Conservation (phyloP, 2,797 vertebrate species). For the Acanthurus tractus region DNA sequence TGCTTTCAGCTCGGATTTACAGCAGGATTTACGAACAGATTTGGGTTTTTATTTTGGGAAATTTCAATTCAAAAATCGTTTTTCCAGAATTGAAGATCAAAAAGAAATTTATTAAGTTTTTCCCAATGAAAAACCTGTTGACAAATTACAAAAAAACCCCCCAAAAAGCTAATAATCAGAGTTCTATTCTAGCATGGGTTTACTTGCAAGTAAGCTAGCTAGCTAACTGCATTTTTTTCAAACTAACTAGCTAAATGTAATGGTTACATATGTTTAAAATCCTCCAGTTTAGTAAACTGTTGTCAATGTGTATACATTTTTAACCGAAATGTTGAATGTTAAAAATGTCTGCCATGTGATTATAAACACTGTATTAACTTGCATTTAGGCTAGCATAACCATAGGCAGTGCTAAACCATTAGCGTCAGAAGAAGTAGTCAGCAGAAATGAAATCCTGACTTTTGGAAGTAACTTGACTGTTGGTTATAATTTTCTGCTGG, state of each 20-base stretch:
- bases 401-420: neutral
- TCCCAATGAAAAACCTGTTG: neutral
- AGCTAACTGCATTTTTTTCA: neutral
- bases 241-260: neutral
- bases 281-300: neutral
- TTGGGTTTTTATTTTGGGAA: neutral
- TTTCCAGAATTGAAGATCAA: no score
- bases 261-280: neutral
- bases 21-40: neutral
- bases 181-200: neutral
- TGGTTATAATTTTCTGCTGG: neutral
- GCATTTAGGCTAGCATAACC: neutral
- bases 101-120: neutral
- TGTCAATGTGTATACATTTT: neutral
- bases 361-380: neutral
- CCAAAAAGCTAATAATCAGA: no score
- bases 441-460: neutral
- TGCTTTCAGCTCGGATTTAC: neutral
- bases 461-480: neutral
- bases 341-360: neutral
- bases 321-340: constrained; percentile 2
- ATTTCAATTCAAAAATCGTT: neutral
- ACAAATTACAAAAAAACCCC: neutral
- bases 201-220: constrained; percentile 1
- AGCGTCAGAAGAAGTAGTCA: neutral